phyloP scores from a whole-genome alignment of 2,113 vertebrate species.

The Brachyhypopomus occidentalis region DNA sequence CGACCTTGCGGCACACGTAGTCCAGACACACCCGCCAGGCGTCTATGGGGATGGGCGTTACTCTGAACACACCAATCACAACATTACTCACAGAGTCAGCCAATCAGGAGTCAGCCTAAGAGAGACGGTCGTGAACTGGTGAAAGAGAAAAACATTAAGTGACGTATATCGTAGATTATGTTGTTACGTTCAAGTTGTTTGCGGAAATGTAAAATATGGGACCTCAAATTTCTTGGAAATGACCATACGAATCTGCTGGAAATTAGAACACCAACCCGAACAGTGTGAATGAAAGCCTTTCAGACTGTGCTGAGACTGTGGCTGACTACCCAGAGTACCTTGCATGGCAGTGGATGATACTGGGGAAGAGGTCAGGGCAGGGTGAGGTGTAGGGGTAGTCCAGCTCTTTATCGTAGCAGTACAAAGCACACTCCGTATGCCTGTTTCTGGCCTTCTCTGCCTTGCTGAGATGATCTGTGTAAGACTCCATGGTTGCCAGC shows the following conservation, averaged over 20 bases:
- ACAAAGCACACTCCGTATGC: conserved; percentile 88
- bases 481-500: conserved; percentile 89
- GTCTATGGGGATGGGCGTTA: conserved; percentile 83
- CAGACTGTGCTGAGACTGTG: too few species aligned
- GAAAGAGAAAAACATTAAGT: too few species aligned
- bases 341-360: conserved; percentile 78
- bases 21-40: conserved; percentile 86
- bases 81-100: too few species aligned
- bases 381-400: conserved; percentile 81
- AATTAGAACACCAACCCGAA: too few species aligned
- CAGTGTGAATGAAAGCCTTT: too few species aligned
- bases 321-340: conserved; percentile 77
- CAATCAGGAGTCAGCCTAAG: too few species aligned
- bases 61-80: conserved; percentile 67
- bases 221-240: too few species aligned
- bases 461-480: conserved; percentile 77
- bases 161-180: too few species aligned
- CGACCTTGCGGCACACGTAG: conserved; percentile 76
- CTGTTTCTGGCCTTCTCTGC: conserved; percentile 86
- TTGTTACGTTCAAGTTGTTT: too few species aligned
- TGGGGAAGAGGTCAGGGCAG: conserved; percentile 85
- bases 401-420: conserved; percentile 75
- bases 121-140: too few species aligned
- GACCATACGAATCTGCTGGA: too few species aligned
- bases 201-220: too few species aligned